Conservation (phyloP, 2,888 invertebrate species). For the Liopterus haemorrhoidalis region DNA sequence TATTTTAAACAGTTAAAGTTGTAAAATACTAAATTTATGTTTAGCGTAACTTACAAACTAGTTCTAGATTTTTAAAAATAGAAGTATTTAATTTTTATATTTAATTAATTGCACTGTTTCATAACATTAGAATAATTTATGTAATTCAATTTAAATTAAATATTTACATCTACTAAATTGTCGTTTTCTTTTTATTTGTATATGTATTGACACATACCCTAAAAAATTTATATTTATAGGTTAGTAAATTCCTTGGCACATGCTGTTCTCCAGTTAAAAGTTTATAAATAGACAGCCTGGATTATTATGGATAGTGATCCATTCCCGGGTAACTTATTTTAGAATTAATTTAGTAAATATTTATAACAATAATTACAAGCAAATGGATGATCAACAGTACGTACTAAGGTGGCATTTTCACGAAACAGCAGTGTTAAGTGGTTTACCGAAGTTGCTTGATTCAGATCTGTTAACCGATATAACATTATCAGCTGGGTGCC, state of each 20-base stretch:
- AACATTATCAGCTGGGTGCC: conserved; percentile 77
- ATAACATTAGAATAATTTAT: too few relatives aligned
- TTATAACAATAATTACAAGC: conserved; percentile 8
- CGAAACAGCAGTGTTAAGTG: conserved; percentile 56
- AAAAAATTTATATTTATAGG: conserved; percentile 32
- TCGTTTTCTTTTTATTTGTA: too few relatives aligned
- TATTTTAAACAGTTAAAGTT: too few relatives aligned
- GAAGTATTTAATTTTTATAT: too few relatives aligned
- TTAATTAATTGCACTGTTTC: too few relatives aligned
- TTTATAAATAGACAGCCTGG: conserved; percentile 44
- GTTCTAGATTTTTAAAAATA: too few relatives aligned
- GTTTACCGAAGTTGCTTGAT: conserved; percentile 69
- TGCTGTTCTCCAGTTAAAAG: conserved; percentile 43
- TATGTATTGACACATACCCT: too few relatives aligned
- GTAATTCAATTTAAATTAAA: too few relatives aligned
- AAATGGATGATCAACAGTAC: conserved; percentile 38
- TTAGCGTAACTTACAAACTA: too few relatives aligned
- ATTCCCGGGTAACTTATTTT: conserved; percentile 16
- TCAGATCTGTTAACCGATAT: conserved; percentile 81
- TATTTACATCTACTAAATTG: too few relatives aligned
- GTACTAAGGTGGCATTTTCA: conserved; percentile 45
- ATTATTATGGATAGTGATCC: conserved; percentile 38
- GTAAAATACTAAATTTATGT: too few relatives aligned
- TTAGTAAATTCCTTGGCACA: conserved; percentile 43
- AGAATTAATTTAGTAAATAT: conserved; percentile 1